Base-by-base conservation (phyloP, 2,888 invertebrate species). In the Theretra japonica region DNA sequence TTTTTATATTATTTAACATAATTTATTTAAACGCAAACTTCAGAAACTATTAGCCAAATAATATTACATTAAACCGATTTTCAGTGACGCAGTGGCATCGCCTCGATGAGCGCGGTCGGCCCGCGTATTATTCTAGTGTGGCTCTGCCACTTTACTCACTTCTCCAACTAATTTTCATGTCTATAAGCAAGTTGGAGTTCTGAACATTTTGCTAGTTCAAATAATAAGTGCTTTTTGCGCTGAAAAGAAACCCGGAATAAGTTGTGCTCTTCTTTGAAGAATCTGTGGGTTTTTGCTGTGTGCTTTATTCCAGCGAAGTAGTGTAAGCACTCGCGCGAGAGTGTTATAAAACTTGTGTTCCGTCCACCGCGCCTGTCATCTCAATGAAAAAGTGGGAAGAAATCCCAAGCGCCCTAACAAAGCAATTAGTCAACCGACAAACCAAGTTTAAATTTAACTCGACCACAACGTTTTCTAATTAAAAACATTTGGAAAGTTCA, bases 381-480 rank as follows among this genome's bases (percentile, higher is more conserved):
- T 41, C 23, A 41, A 21, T 25, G 41, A 48, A 65, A 8, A 58
- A 58, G 58, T n/a, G 23, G 23, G 17, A 19, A 65, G 23, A 48
- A 65, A 65, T 6, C 48, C 21, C 17, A 25, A 65, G 11, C 65
- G 25, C 65, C 59, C 60, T 6, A 23, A 65, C 48, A 65, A 65
- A 65, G 65, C 65, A 65, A 65, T 65, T 65, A 65, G 65, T 65
- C 65, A 65, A n/a, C 30, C 65, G 65, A 23, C 65, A 60, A 60
- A 60, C 33, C 15, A 23, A 65, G 65, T 65, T 41, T 23, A 65
- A 65, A 65, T 48, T 65, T 41, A 60, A 65, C 65, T 48, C 41
- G 65, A 62, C 62, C 62, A 62, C 53, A 59, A 30, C 62, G 62
- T 65, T 65, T 65, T 65, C 65, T 65, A 65, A 65, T 65, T 65